Evolutionary conservation across 2,797 vertebrate genomes (phyloP).

Genomic region (Alca torda): DNA sequence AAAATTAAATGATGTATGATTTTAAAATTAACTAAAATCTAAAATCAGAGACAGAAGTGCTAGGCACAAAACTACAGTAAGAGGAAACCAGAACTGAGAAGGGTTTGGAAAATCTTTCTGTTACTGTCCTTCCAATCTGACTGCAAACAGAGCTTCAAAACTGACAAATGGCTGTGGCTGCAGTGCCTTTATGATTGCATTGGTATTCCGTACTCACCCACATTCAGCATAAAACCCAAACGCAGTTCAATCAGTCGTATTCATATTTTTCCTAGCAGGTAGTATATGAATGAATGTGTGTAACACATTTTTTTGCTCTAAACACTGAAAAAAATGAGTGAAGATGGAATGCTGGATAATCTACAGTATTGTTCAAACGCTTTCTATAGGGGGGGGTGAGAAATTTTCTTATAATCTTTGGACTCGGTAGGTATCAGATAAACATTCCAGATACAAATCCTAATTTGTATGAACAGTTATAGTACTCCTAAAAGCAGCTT

Average conservation of each 20-base stretch:
- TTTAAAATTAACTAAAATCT: neutral
- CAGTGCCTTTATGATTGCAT: neutral
- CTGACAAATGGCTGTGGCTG: neutral
- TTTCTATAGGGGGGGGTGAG: neutral
- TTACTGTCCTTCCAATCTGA: neutral
- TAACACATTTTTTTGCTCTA: neutral
- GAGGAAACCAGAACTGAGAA: neutral
- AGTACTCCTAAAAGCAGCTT: neutral
- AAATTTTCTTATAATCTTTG: neutral
- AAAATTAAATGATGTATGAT: neutral
- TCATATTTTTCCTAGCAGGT: neutral
- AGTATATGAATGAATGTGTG: neutral
- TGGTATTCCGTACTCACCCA: conserved; percentile 1
- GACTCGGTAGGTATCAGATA: neutral
- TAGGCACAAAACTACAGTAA: neutral
- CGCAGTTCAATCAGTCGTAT: conserved; percentile 13
- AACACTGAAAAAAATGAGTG: neutral
- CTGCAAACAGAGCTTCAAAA: conserved; percentile 14
- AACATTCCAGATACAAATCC: neutral
- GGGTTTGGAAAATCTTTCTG: neutral
- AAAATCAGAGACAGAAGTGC: neutral
- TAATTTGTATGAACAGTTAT: neutral
- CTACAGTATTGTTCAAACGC: neutral
- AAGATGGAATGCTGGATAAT: neutral
- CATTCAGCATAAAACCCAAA: conserved; percentile 28